These are phyloP conservation scores for Thinocorus orbignyianus DNA, from an alignment of 2,113 vertebrate species.

Conservation along the genomic window DNA sequence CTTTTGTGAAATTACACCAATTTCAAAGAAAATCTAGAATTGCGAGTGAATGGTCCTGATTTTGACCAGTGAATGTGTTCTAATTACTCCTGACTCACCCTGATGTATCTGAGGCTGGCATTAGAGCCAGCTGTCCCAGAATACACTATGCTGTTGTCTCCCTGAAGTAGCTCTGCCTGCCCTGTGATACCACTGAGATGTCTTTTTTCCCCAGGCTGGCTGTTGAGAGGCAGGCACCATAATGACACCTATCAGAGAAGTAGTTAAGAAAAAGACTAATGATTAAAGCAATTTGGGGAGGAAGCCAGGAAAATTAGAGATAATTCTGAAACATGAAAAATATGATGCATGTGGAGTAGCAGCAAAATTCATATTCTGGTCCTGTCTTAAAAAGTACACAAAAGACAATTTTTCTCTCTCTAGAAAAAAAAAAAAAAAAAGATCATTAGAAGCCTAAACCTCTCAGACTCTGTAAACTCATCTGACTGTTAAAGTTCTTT, in stretches of 20 bases:
- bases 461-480: background rate
- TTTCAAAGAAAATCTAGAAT: constrained; percentile 4
- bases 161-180: background rate
- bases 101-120: background rate
- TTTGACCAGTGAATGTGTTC: constrained; percentile 26
- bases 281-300: constrained; percentile 24
- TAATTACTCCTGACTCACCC: constrained; percentile 41
- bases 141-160: background rate
- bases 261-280: constrained; percentile 17
- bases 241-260: background rate
- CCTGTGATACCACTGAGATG: background rate
- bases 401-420: background rate
- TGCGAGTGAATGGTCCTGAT: constrained; percentile 28
- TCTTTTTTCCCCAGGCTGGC: background rate
- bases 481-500: background rate
- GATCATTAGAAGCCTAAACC: background rate
- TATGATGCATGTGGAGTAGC: background rate
- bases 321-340: constrained; percentile 8
- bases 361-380: background rate
- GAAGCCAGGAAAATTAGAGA: constrained; percentile 36
- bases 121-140: constrained; percentile 18
- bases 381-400: background rate
- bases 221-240: background rate
- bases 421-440: background rate
- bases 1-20: background rate